phyloP scores from a whole-genome alignment of 2,113 vertebrate species.

The Megaptera novaeangliae region DNA sequence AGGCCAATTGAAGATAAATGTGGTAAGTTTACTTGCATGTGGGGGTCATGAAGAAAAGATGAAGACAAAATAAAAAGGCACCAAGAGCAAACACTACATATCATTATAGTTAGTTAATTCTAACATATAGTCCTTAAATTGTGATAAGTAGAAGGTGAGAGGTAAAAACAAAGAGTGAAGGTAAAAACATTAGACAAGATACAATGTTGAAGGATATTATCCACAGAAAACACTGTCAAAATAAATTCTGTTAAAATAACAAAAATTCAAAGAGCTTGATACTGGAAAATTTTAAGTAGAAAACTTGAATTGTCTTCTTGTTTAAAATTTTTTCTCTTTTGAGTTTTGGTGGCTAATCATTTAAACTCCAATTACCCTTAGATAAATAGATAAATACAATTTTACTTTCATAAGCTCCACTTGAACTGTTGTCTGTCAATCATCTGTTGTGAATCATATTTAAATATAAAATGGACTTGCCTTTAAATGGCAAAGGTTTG shows the following conservation, averaged over 20 bases:
- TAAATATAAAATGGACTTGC: background rate
- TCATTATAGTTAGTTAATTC: background rate
- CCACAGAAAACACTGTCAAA: background rate
- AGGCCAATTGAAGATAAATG: too few relatives aligned
- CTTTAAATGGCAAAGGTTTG: background rate
- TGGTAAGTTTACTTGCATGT: background rate
- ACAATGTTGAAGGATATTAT: background rate
- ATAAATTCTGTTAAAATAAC: background rate
- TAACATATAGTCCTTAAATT: too few relatives aligned
- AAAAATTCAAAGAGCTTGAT: background rate
- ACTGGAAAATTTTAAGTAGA: background rate
- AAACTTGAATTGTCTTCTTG: background rate
- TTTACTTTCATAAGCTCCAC: background rate
- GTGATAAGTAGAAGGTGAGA: background rate
- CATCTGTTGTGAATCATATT: background rate
- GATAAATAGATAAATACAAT: background rate
- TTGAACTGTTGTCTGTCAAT: background rate
- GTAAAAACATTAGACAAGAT: background rate
- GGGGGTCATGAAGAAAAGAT: background rate
- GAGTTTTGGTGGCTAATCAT: background rate
- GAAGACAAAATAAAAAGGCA: background rate
- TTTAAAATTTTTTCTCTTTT: background rate
- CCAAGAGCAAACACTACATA: rapidly evolving
- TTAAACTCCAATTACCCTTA: background rate
- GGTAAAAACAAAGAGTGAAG: background rate